Base-by-base conservation (phyloP, 2,888 invertebrate genomes). In the Stegana nigrithorax region DNA sequence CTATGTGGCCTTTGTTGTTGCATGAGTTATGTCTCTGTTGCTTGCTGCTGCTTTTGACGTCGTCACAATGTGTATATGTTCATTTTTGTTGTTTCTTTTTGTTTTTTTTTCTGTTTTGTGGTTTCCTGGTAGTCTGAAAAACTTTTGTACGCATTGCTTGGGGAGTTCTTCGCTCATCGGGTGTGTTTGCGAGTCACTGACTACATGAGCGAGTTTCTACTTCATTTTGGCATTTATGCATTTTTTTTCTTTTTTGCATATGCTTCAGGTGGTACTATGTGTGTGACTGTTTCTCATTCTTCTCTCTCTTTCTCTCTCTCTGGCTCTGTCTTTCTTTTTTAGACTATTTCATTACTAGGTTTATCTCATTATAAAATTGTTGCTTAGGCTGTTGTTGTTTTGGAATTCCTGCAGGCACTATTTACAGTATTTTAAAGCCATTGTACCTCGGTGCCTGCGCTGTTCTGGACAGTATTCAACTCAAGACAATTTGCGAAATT, bases 301-400 rank as follows among this genome's bases (percentile, higher is more conserved):
- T 29, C 10, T 29, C 6, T 4, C 39, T 5, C 17, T 10, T 29
- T 29, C 6, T 4, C 39, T 5, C 17, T 10, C 39, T 10, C 39
- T n/a, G 39, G 3, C 39, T 8, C n/a, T 5, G 17, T 14, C 2
- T 10, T n/a, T n/a, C n/a, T n/a, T n/a, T n/a, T n/a, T n/a, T n/a
- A n/a, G n/a, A n/a, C n/a, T n/a, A n/a, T n/a, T n/a, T n/a, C n/a
- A n/a, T n/a, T n/a, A n/a, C 10, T 39, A 14, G 14, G n/a, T 39
- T 39, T 39, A 39, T 39, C 39, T 39, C 39, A 39, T 39, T 39
- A 39, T 39, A 39, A 39, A 39, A 39, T 39, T 39, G 39, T 39
- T n/a, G 23, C 25, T n/a, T n/a, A n/a, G n/a, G n/a, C n/a, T n/a
- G n/a, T n/a, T n/a, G n/a, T n/a, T n/a, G n/a, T n/a, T n/a, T n/a